These are phyloP conservation scores for Clepsis dumicolana DNA, from an alignment of 2,888 invertebrate genomes.

Conservation along the genomic window DNA sequence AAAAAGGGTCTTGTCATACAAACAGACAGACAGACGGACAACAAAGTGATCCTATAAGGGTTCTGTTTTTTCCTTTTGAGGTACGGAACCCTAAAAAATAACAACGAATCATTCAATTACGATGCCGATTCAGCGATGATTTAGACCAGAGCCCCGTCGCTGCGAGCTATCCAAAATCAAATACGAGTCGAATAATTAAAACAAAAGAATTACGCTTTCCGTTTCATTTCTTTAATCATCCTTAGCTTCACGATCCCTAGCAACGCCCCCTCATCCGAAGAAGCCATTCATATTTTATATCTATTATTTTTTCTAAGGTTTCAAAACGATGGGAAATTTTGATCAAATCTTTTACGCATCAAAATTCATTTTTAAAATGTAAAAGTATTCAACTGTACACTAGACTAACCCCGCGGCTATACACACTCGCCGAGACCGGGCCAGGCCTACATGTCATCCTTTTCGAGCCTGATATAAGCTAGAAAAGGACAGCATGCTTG, in stretches of 20 bases:
- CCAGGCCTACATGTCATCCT: too few species aligned
- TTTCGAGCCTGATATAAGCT: too few species aligned
- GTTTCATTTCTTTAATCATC: constrained; percentile 20
- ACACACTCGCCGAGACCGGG: too few species aligned
- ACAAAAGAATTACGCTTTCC: constrained; percentile 3
- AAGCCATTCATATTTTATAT: constrained; percentile 11
- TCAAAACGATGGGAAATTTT: not conserved
- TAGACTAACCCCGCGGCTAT: too few species aligned
- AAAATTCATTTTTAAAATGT: not conserved
- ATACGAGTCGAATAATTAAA: constrained; percentile 22
- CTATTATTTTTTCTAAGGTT: constrained; percentile 6
- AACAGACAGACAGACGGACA: too few species aligned
- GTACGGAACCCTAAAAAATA: not conserved
- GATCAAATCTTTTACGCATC: not conserved
- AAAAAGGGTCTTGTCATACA: too few species aligned
- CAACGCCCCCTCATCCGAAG: constrained; percentile 7
- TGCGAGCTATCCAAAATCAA: constrained; percentile 22
- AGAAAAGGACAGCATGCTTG: too few species aligned
- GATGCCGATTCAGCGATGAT: constrained; percentile 5
- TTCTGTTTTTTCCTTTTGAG: too few species aligned
- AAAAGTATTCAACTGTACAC: too few species aligned
- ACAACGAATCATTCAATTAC: constrained; percentile 1
- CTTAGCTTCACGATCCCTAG: constrained; percentile 8
- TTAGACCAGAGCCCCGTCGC: not conserved
- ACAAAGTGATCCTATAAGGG: too few species aligned